These are phyloP conservation scores for Blomia tropicalis DNA, from an alignment of 2,888 invertebrate genomes.

Conservation along the genomic window DNA sequence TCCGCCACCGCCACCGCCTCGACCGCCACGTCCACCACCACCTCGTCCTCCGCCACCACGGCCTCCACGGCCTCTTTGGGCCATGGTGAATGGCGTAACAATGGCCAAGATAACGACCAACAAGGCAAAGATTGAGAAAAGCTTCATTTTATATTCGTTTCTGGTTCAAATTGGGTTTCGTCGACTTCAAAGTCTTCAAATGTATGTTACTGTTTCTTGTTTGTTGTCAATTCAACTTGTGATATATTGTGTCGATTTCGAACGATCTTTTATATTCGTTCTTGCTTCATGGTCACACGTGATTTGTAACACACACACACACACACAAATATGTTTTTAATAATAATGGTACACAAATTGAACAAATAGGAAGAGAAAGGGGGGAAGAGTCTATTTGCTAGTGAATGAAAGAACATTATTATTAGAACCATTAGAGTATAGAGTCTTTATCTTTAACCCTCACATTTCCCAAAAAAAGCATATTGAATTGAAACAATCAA, in stretches of 20 bases:
- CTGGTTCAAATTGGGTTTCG: too few species aligned
- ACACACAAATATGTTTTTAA: too few species aligned
- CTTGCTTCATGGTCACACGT: not conserved
- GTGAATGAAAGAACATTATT: not conserved
- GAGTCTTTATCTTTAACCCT: too few species aligned
- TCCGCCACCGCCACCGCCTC: not conserved
- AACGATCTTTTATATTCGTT: not conserved
- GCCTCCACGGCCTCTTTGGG: conserved; percentile 5
- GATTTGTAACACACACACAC: too few species aligned
- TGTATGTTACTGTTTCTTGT: not conserved
- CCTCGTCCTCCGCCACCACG: not conserved
- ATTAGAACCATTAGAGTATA: too few species aligned
- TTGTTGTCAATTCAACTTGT: not conserved
- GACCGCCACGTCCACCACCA: not conserved
- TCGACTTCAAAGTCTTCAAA: too few species aligned
- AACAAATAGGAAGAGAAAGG: too few species aligned
- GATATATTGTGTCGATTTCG: not conserved
- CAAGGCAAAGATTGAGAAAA: not conserved
- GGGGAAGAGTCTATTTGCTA: not conserved
- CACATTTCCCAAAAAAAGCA: too few species aligned
- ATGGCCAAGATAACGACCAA: conserved; percentile 6
- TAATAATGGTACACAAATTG: too few species aligned
- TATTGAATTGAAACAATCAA: too few species aligned
- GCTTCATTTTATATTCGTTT: conserved; percentile 3
- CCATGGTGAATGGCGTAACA: not conserved